Evolutionary conservation across 2,888 invertebrate species (phyloP).

Genomic region (Ganaspis brasiliensis): DNA sequence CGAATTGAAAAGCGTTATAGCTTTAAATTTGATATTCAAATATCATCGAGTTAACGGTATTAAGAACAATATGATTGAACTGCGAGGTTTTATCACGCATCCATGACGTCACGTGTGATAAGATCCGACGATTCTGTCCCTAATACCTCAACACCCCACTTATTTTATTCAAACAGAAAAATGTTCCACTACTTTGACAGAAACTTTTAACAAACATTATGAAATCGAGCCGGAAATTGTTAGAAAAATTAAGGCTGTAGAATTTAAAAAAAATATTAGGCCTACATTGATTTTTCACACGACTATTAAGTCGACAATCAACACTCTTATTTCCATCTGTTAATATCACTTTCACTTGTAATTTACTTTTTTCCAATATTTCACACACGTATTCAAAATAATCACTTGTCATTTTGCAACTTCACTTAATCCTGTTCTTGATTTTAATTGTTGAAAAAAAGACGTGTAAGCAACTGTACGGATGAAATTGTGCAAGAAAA

Average conservation of each 20-base stretch:
- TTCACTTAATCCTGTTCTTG: not conserved
- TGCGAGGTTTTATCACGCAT: constrained; percentile 13
- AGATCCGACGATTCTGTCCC: not conserved
- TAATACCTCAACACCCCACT: not conserved
- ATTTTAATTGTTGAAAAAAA: not conserved
- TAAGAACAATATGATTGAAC: constrained; percentile 32
- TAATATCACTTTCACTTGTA: too few relatives aligned
- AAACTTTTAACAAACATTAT: not conserved
- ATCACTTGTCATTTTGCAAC: too few relatives aligned
- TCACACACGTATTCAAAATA: too few relatives aligned
- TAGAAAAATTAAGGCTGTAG: too few relatives aligned
- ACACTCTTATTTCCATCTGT: too few relatives aligned
- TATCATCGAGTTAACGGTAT: constrained; percentile 14
- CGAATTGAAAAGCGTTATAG: not conserved
- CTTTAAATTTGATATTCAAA: not conserved
- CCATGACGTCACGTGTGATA: constrained; percentile 33
- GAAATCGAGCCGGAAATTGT: too few relatives aligned
- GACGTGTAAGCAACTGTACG: too few relatives aligned
- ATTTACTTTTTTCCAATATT: too few relatives aligned
- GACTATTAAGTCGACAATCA: too few relatives aligned
- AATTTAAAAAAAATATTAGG: too few relatives aligned
- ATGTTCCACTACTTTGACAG: not conserved
- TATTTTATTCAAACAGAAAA: not conserved
- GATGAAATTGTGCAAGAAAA: too few relatives aligned
- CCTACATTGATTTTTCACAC: too few relatives aligned